Evolutionary conservation across 2,797 vertebrate species (phyloP), one percentile per base, ranked within the genome.

Genomic region (Tragopan temminckii): DNA sequence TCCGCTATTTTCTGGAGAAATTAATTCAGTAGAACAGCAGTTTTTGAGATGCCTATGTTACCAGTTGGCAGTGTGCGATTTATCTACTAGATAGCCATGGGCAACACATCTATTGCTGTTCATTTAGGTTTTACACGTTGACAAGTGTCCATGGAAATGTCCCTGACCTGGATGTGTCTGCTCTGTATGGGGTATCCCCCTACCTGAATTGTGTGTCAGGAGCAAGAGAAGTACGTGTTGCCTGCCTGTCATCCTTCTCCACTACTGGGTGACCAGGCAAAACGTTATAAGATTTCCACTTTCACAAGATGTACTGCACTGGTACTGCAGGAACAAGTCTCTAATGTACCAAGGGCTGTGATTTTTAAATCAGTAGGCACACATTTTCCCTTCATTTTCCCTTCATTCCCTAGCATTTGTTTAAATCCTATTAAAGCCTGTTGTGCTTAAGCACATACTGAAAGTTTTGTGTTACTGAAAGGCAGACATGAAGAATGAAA

Each of bases 361-460:
- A 68, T 71, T 72, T 33, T 76, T 33, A 20, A 68, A 40, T 33
- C 43, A 61, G 35, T 16, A 57, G 61, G 64, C 46, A 79, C 25
- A 17, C 57, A 23, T 75, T 85, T 69, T 42, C 45, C 85, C 62
- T 57, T 66, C 9, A 45, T 75, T 85, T 69, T 42, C 50, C 85
- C 62, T 55, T 66, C 9, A 43, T 40, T 43, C 42, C 42, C 42
- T 43, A 83, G 55, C 21, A 21, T 7, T 11, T 38, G n/a, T 68
- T 93, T 82, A 91, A 95, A 89, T 77, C 48, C 48, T 40, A 74
- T 67, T 71, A 79, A 94, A 84, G 20, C 38, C 68, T 46, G 21
- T 78, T 81, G 68, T 53, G 66, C 27, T 90, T 89, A 84, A 88
- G 67, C 78, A 90, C 70, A 7, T 71, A 68, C 53, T 63, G 35